phyloP scores from a whole-genome alignment of 2,797 vertebrate genomes.

The Neosilurus hyrtlii region DNA sequence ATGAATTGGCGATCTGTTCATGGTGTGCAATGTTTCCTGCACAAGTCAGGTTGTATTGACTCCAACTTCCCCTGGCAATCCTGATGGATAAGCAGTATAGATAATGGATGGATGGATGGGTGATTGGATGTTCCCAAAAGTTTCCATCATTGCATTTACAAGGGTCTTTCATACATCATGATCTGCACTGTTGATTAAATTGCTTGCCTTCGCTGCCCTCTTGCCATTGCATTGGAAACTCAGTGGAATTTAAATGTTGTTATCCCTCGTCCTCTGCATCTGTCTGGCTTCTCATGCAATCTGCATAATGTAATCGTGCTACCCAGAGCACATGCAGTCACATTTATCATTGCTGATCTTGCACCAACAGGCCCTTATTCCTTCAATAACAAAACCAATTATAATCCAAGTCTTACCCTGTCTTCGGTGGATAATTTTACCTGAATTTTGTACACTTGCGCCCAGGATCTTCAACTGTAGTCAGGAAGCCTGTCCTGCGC shows the following conservation, averaged over 20 bases:
- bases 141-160: not conserved
- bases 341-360: not conserved
- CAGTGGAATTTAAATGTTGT: not conserved
- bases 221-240: conserved; percentile 46
- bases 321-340: not conserved
- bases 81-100: too few species aligned
- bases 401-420: not conserved
- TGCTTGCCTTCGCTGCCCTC: conserved; percentile 55
- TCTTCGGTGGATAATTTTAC: not conserved
- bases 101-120: too few species aligned
- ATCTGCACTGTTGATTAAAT: conserved; percentile 63
- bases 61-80: too few species aligned
- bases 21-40: too few species aligned
- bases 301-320: conserved; percentile 7
- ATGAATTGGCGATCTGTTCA: too few species aligned
- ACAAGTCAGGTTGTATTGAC: too few species aligned
- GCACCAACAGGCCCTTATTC: not conserved
- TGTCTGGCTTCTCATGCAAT: conserved; percentile 1
- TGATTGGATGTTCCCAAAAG: not conserved
- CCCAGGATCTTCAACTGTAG: not conserved
- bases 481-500: not conserved
- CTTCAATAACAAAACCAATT: not conserved
- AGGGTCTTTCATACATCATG: not conserved
- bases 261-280: not conserved
- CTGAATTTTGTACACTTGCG: not conserved